Percentiles rank a stretch among this genome's conserved stretches.
These are phyloP conservation scores for Leptoteleia sp. DNA, from an alignment of 1,140 invertebrate genomes.

Conservation along the genomic window DNA sequence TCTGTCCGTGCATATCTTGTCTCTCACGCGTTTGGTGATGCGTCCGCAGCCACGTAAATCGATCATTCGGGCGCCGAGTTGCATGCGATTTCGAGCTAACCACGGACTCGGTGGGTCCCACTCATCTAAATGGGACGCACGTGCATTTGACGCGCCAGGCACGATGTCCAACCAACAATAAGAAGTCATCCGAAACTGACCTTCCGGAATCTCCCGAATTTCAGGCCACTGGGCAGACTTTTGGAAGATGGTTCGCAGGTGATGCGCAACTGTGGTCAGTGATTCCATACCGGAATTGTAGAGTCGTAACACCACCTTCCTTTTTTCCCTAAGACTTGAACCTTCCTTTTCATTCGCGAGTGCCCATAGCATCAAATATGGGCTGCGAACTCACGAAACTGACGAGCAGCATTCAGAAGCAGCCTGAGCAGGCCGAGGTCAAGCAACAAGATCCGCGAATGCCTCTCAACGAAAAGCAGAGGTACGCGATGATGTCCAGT, in stretches of 20 bases:
- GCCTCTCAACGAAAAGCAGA: constrained; percentile 92
- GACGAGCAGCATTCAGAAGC: constrained; percentile 82
- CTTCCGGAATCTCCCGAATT: not conserved
- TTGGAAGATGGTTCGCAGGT: constrained; percentile 32
- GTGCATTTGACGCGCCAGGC: constrained; percentile 22
- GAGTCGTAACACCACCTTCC: no score
- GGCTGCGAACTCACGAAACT: constrained; percentile 90
- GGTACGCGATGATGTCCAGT: constrained; percentile 92
- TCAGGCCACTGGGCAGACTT: not conserved
- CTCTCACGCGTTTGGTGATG: constrained; percentile 46
- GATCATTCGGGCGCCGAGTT: constrained; percentile 56
- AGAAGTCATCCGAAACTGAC: not conserved
- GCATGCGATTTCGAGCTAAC: constrained; percentile 43
- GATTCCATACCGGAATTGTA: constrained; percentile 7
- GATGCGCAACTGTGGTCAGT: constrained; percentile 23
- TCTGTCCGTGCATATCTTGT: constrained; percentile 47
- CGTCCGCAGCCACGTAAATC: constrained; percentile 62
- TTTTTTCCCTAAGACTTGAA: constrained; percentile 2
- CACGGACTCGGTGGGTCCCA: constrained; percentile 22
- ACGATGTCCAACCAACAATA: not conserved
- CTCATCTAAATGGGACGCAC: constrained; percentile 30
- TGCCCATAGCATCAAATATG: no score
- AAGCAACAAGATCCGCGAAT: constrained; percentile 88
- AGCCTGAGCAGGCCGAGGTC: constrained; percentile 81
- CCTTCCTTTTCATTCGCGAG: not conserved